These are phyloP conservation scores for Cyanoderma ruficeps DNA, from an alignment of 2,113 vertebrate genomes.

Conservation along the genomic window DNA sequence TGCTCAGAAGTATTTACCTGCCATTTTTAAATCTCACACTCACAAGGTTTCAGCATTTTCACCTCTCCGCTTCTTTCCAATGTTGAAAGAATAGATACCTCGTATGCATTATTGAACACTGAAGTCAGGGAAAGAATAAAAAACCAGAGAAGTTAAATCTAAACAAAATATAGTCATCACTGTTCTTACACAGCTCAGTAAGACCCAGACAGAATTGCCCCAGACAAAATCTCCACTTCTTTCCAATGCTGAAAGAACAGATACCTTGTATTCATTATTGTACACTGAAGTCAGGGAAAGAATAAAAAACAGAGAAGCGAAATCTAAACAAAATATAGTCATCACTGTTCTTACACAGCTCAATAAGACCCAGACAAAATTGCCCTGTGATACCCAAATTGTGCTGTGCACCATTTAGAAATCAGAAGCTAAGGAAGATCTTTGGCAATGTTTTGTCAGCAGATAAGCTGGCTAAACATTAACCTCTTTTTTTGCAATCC, in stretches of 20 bases:
- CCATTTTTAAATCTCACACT: background rate
- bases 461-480: slow-evolving; percentile 64
- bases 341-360: background rate
- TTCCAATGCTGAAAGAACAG: background rate
- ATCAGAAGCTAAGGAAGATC: slow-evolving; percentile 36
- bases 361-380: background rate
- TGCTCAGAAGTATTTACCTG: background rate
- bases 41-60: background rate
- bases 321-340: background rate
- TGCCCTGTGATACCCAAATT: background rate
- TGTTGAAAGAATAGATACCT: background rate
- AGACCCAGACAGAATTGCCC: background rate
- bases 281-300: background rate
- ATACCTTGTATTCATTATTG: background rate
- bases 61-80: accelerated
- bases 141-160: background rate
- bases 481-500: slow-evolving; percentile 49
- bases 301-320: background rate
- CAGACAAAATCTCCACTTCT: too few relatives aligned
- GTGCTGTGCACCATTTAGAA: background rate
- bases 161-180: background rate
- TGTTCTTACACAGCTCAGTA: background rate
- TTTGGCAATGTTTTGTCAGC: slow-evolving; percentile 64
- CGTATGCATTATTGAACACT: background rate
- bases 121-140: background rate